These are phyloP conservation scores for Cyaniris semiargus DNA, from an alignment of 2,888 invertebrate genomes.

Conservation along the genomic window DNA sequence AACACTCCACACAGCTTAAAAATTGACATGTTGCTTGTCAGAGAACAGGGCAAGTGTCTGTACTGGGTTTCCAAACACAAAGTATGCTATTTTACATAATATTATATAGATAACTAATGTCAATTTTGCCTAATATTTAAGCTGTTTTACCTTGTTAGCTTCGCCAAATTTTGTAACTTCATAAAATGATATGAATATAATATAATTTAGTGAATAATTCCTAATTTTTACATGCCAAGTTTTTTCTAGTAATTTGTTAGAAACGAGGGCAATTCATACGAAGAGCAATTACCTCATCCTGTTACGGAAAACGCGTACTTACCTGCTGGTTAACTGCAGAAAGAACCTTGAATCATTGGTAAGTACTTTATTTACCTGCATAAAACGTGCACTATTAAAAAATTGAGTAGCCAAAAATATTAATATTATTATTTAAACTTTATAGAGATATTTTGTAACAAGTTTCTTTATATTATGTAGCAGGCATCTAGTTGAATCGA, in stretches of 20 bases:
- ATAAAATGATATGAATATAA: too few species aligned
- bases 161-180: too few species aligned
- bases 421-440: background rate
- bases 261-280: background rate
- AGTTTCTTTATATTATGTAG: too few species aligned
- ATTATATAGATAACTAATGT: too few species aligned
- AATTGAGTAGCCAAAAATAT: too few species aligned
- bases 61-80: too few species aligned
- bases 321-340: background rate
- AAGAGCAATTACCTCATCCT: slow-evolving; percentile 5
- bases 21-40: background rate
- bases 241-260: background rate
- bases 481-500: too few species aligned
- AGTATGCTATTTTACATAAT: too few species aligned
- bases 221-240: background rate
- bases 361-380: background rate
- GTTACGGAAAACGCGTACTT: background rate
- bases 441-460: background rate
- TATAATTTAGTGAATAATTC: too few species aligned
- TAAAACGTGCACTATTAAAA: background rate
- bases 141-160: too few species aligned
- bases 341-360: background rate
- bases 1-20: background rate
- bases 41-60: background rate
- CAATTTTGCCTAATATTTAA: too few species aligned